These are phyloP conservation scores for Syncerus caffer DNA, from an alignment of 2,797 vertebrate species.

Conservation along the genomic window DNA sequence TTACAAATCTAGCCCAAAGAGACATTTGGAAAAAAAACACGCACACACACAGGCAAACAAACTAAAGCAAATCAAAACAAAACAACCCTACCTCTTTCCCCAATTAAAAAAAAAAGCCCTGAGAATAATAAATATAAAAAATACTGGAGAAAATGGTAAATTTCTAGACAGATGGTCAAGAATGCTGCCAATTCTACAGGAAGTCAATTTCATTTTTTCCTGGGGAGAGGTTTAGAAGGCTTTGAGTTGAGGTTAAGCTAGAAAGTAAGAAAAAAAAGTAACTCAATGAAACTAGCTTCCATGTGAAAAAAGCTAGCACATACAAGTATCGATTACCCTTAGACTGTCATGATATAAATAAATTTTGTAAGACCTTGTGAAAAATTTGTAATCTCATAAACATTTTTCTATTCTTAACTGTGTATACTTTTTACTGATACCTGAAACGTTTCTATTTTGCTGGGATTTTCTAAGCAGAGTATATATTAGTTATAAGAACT, in stretches of 20 bases:
- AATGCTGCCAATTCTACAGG: background rate
- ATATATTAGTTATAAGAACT: background rate
- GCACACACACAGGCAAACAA: background rate
- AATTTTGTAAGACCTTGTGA: background rate
- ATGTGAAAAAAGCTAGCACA: background rate
- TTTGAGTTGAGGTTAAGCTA: background rate
- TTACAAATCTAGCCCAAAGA: constrained; percentile 14
- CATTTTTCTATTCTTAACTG: background rate
- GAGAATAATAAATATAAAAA: constrained; percentile 26
- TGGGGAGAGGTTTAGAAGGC: background rate
- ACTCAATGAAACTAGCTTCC: background rate
- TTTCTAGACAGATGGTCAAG: background rate
- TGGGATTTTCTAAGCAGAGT: background rate
- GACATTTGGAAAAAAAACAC: background rate
- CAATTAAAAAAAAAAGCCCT: background rate
- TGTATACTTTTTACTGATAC: background rate
- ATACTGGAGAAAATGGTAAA: background rate
- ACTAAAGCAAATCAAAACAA: background rate
- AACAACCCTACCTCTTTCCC: background rate
- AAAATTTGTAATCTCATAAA: background rate
- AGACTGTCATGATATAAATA: background rate
- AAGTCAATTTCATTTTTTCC: constrained; percentile 7
- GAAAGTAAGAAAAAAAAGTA: background rate
- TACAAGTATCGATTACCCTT: background rate
- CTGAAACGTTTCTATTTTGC: background rate